Evolutionary conservation across 2,113 vertebrate genomes (phyloP).

Genomic region (Illadopsis cleaveri): DNA sequence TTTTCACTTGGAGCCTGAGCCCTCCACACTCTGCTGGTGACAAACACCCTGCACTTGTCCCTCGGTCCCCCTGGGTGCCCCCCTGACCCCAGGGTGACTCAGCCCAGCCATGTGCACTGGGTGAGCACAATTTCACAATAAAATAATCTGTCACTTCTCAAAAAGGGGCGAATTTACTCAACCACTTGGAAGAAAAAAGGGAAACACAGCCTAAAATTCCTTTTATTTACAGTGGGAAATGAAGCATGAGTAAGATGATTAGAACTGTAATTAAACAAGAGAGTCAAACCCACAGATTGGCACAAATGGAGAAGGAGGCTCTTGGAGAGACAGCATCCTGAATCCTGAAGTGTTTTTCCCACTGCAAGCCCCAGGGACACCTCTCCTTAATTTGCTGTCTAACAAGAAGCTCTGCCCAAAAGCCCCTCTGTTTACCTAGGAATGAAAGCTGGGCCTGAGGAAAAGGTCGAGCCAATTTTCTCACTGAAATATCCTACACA

Average conservation of each 20-base stretch:
- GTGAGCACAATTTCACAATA: conserved; percentile 7
- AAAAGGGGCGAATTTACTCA: conserved; percentile 19
- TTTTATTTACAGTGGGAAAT: conserved; percentile 23
- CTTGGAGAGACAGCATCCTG: not conserved
- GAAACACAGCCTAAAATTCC: not conserved
- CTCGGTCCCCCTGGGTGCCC: not conserved
- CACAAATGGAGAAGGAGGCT: not conserved
- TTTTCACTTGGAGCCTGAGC: not conserved
- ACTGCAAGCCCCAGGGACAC: not conserved
- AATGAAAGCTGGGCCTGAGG: not conserved
- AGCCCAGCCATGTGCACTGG: not conserved
- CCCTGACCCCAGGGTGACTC: conserved; percentile 17
- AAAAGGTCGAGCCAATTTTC: conserved; percentile 5
- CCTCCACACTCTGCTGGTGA: not conserved
- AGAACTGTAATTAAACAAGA: conserved; percentile 35
- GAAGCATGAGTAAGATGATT: conserved; percentile 24
- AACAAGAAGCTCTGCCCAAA: not conserved
- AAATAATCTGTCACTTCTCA: not conserved
- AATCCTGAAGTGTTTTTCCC: not conserved
- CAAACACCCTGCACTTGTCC: not conserved
- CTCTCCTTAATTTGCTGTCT: not conserved
- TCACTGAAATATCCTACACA: not conserved
- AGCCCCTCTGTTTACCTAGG: not conserved
- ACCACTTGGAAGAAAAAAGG: conserved; percentile 5
- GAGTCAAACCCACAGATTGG: not conserved